phyloP scores from a whole-genome alignment of 2,888 invertebrate species.

The Taphrorychus bicolor region DNA sequence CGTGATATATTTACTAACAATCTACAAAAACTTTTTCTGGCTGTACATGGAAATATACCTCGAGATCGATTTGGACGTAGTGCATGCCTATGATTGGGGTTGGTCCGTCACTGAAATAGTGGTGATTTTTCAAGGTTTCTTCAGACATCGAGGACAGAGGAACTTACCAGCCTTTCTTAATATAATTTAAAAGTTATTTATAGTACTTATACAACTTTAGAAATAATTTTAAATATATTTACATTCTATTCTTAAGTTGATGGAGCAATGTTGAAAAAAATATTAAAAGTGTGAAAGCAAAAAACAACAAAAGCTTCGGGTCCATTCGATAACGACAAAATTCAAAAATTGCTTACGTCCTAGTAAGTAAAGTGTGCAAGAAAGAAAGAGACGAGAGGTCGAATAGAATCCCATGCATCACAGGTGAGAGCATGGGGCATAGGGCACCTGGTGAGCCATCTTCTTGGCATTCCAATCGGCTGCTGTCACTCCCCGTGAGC shows the following conservation, averaged over 20 bases:
- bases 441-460: conserved; percentile 35
- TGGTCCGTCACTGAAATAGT: conserved; percentile 52
- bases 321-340: not conserved
- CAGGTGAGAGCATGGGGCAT: conserved; percentile 42
- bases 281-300: too few relatives aligned
- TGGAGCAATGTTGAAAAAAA: too few relatives aligned
- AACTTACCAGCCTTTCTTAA: conserved; percentile 43
- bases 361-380: not conserved
- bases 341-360: not conserved
- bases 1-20: too few relatives aligned
- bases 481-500: conserved; percentile 61
- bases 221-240: too few relatives aligned
- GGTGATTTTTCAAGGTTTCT: conserved; percentile 47
- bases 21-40: too few relatives aligned
- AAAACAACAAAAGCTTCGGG: too few relatives aligned
- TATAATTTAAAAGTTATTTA: not conserved
- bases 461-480: conserved; percentile 50
- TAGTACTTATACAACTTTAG: not conserved
- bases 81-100: conserved; percentile 51
- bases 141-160: conserved; percentile 45
- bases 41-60: not conserved
- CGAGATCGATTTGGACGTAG: conserved; percentile 43
- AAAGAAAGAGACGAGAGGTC: not conserved
- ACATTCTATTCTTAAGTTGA: too few relatives aligned
- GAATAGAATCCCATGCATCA: conserved; percentile 50